phyloP scores from a whole-genome alignment of 2,797 vertebrate species.

The Sphenodon punctatus region DNA sequence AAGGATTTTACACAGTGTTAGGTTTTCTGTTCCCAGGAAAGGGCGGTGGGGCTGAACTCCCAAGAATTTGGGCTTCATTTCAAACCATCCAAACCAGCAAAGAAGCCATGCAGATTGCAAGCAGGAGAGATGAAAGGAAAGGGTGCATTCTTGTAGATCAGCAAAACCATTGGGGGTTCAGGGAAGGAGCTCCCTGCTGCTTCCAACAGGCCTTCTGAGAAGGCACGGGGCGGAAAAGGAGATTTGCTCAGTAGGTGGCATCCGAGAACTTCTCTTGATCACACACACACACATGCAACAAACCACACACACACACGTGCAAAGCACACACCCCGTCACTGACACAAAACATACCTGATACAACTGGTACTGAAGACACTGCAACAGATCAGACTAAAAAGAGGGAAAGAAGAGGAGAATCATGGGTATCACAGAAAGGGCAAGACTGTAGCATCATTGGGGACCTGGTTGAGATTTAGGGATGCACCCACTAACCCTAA shows the following conservation, averaged over 20 bases:
- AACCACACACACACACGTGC: background rate
- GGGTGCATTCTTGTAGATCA: too few relatives aligned
- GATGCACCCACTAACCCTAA: background rate
- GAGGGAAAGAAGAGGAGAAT: background rate
- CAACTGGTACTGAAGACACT: constrained; percentile 79
- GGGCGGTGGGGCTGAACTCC: too few relatives aligned
- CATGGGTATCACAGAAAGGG: background rate
- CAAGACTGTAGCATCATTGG: background rate
- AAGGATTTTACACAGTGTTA: too few relatives aligned
- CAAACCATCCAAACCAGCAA: too few relatives aligned
- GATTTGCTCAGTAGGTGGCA: background rate
- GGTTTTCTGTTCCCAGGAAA: too few relatives aligned
- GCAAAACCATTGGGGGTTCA: too few relatives aligned
- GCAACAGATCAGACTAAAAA: constrained; percentile 74
- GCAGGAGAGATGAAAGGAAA: too few relatives aligned
- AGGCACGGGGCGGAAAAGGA: background rate
- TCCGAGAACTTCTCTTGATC: background rate
- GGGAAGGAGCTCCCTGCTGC: too few relatives aligned
- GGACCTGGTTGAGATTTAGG: background rate
- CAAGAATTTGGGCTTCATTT: too few relatives aligned
- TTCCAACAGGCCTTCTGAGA: too few relatives aligned
- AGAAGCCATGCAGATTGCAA: too few relatives aligned
- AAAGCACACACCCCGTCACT: background rate
- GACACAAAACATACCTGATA: constrained; percentile 70
- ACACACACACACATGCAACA: background rate